Conservation (phyloP, 1,140 invertebrate species). For the Caenorhabditis elegans region WBcel235 BX284603.4:5682001-5682500, state of each 20-base stretch:
- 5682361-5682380: slow-evolving; percentile 13
- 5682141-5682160: neutral
- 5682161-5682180: neutral
- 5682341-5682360: neutral
- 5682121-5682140: slow-evolving; percentile 62
- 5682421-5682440: neutral
- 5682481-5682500: slow-evolving; percentile 9
- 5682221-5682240: neutral
- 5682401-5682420: neutral
- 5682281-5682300: neutral
- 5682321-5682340: neutral
- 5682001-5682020: slow-evolving; percentile 88
- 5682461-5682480: slow-evolving; percentile 16
- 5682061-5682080: slow-evolving; percentile 85
- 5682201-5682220: neutral
- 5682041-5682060: slow-evolving; percentile 90
- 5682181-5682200: neutral
- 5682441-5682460: neutral
- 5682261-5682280: neutral
- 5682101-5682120: slow-evolving; percentile 74
- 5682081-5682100: slow-evolving; percentile 84
- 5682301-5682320: slow-evolving; percentile 23
- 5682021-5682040: slow-evolving; percentile 88
- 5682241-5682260: slow-evolving; percentile 5
- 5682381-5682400: too few species aligned